These are phyloP conservation scores for Amphibalanus amphitrite DNA, from an alignment of 1,140 invertebrate species.

Conservation along the genomic window DNA sequence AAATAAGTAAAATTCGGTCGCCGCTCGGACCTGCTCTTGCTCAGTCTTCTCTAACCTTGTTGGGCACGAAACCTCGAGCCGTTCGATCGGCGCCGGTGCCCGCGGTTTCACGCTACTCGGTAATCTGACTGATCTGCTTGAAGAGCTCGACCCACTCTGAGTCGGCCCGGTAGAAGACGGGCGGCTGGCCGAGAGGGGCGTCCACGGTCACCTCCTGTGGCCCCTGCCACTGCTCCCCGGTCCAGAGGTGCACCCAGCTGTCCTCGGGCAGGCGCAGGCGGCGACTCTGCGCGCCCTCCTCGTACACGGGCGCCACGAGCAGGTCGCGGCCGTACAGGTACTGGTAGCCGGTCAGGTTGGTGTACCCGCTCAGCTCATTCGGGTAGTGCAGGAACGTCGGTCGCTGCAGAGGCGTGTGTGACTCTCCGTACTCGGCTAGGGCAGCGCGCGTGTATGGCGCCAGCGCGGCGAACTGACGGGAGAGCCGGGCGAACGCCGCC, in stretches of 20 bases:
- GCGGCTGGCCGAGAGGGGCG: constrained; percentile 14
- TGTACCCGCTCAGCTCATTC: constrained; percentile 15
- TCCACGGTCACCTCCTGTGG: constrained; percentile 3
- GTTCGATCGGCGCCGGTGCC: too few relatives aligned
- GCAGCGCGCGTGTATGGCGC: constrained; percentile 22
- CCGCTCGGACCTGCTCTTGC: too few relatives aligned
- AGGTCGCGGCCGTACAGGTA: constrained; percentile 28
- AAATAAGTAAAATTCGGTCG: too few relatives aligned
- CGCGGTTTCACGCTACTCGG: too few relatives aligned
- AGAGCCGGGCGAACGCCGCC: constrained; percentile 23
- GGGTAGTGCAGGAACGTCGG: constrained; percentile 25
- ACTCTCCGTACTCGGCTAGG: constrained; percentile 16
- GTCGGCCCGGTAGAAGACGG: constrained; percentile 14
- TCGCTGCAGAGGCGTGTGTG: constrained; percentile 24
- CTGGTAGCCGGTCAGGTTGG: constrained; percentile 22
- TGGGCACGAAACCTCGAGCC: too few relatives aligned
- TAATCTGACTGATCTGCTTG: constrained; percentile 7
- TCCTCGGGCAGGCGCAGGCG: constrained; percentile 13
- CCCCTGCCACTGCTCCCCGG: background rate
- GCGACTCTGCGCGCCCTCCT: constrained; percentile 11
- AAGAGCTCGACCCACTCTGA: constrained; percentile 13
- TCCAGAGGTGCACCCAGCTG: constrained; percentile 14
- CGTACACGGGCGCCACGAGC: constrained; percentile 25
- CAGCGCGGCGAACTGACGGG: constrained; percentile 22
- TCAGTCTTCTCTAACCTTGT: too few relatives aligned